Percentiles rank a stretch among this genome's conserved stretches.
Evolutionary conservation across 2,113 vertebrate species (phyloP).

Genomic region (Blennius ocellaris): DNA sequence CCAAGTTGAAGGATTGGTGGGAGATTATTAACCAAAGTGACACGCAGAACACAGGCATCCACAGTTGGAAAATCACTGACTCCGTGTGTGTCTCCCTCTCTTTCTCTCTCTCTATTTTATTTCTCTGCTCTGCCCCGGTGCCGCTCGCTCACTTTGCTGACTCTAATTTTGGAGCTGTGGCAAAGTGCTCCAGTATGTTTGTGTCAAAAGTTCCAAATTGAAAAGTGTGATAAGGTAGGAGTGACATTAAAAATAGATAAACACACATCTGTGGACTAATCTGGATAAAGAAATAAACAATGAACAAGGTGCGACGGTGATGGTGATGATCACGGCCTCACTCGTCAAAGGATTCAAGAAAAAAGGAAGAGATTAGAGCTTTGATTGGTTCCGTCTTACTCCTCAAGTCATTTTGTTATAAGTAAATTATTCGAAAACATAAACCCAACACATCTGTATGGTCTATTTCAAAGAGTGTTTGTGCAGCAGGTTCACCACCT

Average conservation of each 20-base stretch:
- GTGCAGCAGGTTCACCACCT: neutral
- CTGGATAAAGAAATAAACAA: neutral
- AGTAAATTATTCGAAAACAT: conserved; percentile 25
- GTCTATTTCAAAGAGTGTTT: neutral
- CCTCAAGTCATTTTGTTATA: conserved; percentile 14
- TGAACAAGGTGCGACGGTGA: conserved; percentile 14
- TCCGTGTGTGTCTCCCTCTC: neutral
- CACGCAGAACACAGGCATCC: conserved; percentile 75
- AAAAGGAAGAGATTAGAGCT: conserved; percentile 36
- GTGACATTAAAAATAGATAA: conserved; percentile 68
- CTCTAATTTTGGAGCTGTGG: conserved; percentile 55
- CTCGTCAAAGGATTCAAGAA: conserved; percentile 28
- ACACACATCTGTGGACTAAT: conserved; percentile 61
- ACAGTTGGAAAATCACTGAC: conserved; percentile 70
- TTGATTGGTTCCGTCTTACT: conserved; percentile 8
- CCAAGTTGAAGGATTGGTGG: conserved; percentile 81
- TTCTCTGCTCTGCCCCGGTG: neutral
- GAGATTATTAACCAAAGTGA: conserved; percentile 87
- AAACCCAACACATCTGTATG: neutral
- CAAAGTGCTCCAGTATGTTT: conserved; percentile 67
- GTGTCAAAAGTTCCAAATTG: conserved; percentile 67
- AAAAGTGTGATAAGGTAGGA: conserved; percentile 71
- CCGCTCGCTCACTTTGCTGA: conserved; percentile 30
- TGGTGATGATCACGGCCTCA: conserved; percentile 13
- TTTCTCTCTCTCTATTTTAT: conserved; percentile 1